Percentiles rank a stretch among this genome's conserved stretches.
Evolutionary conservation across 2,797 vertebrate species (phyloP).

Genomic region (Gorsachius magnificus): DNA sequence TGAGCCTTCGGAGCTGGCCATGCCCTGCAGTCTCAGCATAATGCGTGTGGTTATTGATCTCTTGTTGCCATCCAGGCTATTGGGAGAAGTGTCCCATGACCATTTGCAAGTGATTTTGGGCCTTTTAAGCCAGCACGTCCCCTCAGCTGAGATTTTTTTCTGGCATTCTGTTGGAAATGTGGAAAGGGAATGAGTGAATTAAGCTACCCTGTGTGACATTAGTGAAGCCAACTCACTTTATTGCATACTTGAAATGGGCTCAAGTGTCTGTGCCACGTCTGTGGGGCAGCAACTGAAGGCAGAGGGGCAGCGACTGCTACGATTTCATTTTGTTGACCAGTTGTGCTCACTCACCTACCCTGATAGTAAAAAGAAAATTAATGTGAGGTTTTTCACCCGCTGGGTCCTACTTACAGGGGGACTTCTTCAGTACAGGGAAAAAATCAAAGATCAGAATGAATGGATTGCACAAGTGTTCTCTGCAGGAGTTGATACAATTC

Average conservation of each 20-base stretch:
- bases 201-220: background rate
- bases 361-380: background rate
- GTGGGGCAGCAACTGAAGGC: background rate
- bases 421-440: background rate
- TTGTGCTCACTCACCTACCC: background rate
- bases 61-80: rapidly evolving
- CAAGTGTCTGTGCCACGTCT: background rate
- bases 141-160: background rate
- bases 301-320: background rate
- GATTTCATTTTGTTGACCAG: background rate
- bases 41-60: background rate
- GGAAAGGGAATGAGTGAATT: background rate
- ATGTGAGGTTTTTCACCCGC: background rate
- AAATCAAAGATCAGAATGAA: background rate
- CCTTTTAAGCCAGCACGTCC: background rate
- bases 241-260: background rate
- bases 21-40: background rate
- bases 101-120: background rate
- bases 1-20: background rate
- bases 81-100: background rate
- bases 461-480: background rate
- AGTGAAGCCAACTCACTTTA: background rate
- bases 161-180: background rate
- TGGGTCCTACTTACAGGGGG: background rate
- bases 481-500: background rate